Evolutionary conservation across 2,113 vertebrate genomes (phyloP).

Genomic region (Acrocephalus arundinaceus): DNA sequence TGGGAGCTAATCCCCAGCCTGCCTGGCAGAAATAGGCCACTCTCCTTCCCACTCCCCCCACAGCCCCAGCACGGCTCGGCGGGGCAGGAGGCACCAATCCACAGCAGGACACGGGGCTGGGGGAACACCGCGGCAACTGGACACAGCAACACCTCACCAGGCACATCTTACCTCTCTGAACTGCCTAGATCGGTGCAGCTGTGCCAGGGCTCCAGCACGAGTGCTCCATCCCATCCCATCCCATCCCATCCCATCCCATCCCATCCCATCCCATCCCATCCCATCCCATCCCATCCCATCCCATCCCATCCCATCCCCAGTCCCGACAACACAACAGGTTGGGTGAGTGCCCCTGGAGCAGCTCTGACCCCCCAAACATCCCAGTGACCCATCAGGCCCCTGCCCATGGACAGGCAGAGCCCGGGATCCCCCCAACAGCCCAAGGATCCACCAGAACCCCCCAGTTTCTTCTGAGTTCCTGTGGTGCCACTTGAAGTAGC

Average conservation of each 20-base stretch:
- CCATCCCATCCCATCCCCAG: no score
- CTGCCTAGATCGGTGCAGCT: accelerated
- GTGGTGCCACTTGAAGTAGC: accelerated
- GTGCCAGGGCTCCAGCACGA: accelerated
- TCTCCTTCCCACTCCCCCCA: not conserved
- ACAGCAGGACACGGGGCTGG: accelerated
- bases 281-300: not conserved
- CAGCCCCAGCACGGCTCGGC: accelerated
- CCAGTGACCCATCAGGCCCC: accelerated
- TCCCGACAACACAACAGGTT: not conserved
- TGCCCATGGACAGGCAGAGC: not conserved
- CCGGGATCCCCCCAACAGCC: accelerated
- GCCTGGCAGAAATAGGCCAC: slow-evolving; percentile 25
- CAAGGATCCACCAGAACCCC: accelerated
- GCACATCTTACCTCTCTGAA: accelerated
- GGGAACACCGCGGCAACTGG: accelerated
- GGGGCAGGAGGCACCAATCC: not conserved
- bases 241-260: not conserved
- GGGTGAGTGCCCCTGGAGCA: accelerated
- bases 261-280: not conserved
- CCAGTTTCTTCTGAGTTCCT: accelerated
- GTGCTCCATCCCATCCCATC: no score
- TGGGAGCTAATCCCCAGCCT: not conserved
- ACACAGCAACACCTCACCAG: accelerated
- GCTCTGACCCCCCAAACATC: accelerated